Evolutionary conservation across 2,888 invertebrate species (phyloP).

Genomic region (Stenodema calcarata): DNA sequence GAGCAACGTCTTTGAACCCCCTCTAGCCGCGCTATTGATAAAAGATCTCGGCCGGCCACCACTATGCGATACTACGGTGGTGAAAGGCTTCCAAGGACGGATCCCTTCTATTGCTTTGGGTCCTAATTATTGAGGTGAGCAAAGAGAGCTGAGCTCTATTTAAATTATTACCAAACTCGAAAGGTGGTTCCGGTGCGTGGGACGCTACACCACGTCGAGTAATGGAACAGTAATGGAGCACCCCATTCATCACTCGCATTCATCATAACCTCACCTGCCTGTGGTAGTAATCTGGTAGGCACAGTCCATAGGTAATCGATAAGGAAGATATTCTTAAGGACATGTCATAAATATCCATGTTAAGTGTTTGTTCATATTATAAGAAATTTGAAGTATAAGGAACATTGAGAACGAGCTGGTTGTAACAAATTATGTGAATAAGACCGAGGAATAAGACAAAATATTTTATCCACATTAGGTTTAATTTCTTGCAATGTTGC

Average conservation of each 20-base stretch:
- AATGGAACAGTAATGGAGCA: not conserved
- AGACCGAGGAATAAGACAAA: too few species aligned
- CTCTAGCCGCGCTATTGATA: not conserved
- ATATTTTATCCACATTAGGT: too few species aligned
- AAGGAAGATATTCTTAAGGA: too few species aligned
- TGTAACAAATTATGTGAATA: too few species aligned
- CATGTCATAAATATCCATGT: too few species aligned
- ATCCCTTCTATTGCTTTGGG: not conserved
- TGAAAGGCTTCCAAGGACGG: slow-evolving; percentile 1
- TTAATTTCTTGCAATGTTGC: too few species aligned
- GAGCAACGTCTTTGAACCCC: not conserved
- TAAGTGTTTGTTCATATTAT: too few species aligned
- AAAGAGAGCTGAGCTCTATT: not conserved
- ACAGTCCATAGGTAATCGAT: too few species aligned
- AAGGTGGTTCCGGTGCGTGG: not conserved
- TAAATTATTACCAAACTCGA: not conserved
- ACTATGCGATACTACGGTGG: not conserved
- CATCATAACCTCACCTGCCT: too few species aligned
- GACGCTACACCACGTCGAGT: not conserved
- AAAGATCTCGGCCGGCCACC: not conserved
- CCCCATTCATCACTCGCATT: not conserved
- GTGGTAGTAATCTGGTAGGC: too few species aligned
- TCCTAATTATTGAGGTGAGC: not conserved
- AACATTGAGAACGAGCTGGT: too few species aligned
- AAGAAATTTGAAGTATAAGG: too few species aligned